Conservation (phyloP, 2,888 invertebrate species). For the Xylophagus ater region DNA sequence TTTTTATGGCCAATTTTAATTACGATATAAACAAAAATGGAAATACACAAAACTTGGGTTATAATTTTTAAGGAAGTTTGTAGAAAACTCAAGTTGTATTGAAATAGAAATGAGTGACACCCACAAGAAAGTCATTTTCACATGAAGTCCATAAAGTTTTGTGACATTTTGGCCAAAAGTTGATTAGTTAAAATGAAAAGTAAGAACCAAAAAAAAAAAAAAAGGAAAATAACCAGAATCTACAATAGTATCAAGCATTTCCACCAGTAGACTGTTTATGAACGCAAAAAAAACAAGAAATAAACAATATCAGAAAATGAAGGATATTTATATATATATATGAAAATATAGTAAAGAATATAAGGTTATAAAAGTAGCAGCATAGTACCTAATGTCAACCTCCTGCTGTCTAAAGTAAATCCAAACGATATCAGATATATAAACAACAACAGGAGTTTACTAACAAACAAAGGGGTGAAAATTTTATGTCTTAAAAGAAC, state of each 20-base stretch:
- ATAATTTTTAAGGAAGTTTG: no score
- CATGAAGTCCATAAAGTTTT: slow-evolving; percentile 10
- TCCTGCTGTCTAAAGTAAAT: no score
- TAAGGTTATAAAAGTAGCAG: no score
- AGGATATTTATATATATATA: no score
- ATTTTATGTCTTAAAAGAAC: slow-evolving; percentile 12
- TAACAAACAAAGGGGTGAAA: slow-evolving; percentile 10
- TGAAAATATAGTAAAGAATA: no score
- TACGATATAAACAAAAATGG: slow-evolving; percentile 4
- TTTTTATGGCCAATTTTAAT: slow-evolving; percentile 13
- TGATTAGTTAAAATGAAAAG: slow-evolving; percentile 9
- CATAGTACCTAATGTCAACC: no score
- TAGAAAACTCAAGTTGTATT: neutral
- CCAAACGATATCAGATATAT: no score
- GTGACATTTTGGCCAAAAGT: slow-evolving; percentile 13
- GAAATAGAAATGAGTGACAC: neutral
- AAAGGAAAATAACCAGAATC: no score
- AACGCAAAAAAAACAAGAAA: neutral
- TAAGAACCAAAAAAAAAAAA: no score
- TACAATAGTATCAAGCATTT: neutral
- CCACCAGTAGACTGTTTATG: neutral
- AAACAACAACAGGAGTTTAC: no score
- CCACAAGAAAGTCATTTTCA: slow-evolving; percentile 8
- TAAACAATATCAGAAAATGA: neutral
- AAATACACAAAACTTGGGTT: neutral